Evolutionary conservation across 2,797 vertebrate genomes (phyloP).

Genomic region (Falco berigora): DNA sequence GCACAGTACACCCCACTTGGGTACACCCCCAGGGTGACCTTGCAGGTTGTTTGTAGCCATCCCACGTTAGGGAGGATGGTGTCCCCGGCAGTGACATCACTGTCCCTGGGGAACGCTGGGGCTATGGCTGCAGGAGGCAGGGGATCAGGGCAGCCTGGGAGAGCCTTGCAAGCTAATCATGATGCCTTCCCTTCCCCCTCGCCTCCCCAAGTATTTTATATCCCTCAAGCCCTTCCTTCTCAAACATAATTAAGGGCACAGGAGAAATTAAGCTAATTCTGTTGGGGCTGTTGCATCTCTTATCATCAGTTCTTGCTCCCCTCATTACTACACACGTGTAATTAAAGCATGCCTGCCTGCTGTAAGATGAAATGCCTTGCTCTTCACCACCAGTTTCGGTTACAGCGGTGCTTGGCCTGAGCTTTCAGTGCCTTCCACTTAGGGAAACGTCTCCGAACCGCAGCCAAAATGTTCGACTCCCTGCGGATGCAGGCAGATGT

Average conservation of each 20-base stretch:
- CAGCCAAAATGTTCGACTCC: neutral
- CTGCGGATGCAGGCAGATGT: accelerated
- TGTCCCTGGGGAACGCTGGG: neutral
- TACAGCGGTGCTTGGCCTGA: neutral
- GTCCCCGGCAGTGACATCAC: neutral
- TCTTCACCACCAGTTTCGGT: neutral
- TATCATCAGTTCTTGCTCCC: neutral
- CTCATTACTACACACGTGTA: neutral
- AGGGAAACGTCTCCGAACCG: neutral
- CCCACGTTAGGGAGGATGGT: neutral
- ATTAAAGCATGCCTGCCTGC: conserved; percentile 26
- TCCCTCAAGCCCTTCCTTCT: neutral
- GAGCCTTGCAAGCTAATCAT: neutral
- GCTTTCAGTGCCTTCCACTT: neutral
- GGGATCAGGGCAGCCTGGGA: neutral
- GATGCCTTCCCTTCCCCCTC: neutral
- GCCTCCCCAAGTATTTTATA: neutral
- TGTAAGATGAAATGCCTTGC: neutral
- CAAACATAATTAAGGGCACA: conserved; percentile 9
- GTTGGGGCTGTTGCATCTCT: neutral
- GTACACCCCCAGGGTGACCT: neutral
- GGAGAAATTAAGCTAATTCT: conserved; percentile 39
- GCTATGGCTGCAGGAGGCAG: neutral
- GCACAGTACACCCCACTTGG: too few species aligned
- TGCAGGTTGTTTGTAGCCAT: neutral